Conservation (phyloP, 1,140 invertebrate genomes). For the Platyscapa corneri region DNA sequence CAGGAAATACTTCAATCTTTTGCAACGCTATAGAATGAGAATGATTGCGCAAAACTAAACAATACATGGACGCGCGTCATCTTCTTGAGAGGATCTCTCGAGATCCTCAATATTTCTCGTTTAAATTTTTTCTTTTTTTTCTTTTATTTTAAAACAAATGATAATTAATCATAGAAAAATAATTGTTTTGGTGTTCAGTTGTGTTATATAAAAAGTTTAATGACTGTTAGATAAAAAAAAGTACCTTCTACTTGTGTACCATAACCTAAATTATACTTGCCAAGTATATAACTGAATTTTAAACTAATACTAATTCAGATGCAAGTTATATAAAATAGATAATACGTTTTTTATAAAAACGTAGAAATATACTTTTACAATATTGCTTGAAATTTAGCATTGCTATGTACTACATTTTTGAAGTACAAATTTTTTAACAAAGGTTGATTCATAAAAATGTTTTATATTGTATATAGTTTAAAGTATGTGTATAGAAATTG, state of each 20-base stretch:
- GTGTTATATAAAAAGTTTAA: conserved; percentile 21
- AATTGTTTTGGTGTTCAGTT: conserved; percentile 12
- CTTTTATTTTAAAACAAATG: background rate
- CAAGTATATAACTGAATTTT: conserved; percentile 9
- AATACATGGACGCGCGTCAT: conserved; percentile 50
- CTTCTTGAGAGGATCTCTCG: conserved; percentile 19
- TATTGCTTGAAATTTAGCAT: background rate
- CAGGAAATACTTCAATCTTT: conserved; percentile 5
- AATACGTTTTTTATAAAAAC: conserved; percentile 9
- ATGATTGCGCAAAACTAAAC: conserved; percentile 47
- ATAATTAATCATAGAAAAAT: background rate
- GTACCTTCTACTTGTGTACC: conserved; percentile 29
- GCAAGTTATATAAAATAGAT: background rate
- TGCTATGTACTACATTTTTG: background rate
- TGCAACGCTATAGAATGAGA: background rate
- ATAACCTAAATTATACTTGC: conserved; percentile 35
- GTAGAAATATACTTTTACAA: background rate
- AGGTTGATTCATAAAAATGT: conserved; percentile 9
- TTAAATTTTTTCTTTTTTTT: conserved; percentile 25
- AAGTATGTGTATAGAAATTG: background rate
- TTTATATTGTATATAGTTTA: conserved; percentile 29
- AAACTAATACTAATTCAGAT: background rate
- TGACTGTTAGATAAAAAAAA: conserved; percentile 10
- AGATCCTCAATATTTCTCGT: background rate
- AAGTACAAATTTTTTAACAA: conserved; percentile 19